Percentiles rank a stretch among this genome's conserved stretches.
These are phyloP conservation scores for Nasonia oneida DNA, from an alignment of 2,888 invertebrate genomes.

Conservation along the genomic window DNA sequence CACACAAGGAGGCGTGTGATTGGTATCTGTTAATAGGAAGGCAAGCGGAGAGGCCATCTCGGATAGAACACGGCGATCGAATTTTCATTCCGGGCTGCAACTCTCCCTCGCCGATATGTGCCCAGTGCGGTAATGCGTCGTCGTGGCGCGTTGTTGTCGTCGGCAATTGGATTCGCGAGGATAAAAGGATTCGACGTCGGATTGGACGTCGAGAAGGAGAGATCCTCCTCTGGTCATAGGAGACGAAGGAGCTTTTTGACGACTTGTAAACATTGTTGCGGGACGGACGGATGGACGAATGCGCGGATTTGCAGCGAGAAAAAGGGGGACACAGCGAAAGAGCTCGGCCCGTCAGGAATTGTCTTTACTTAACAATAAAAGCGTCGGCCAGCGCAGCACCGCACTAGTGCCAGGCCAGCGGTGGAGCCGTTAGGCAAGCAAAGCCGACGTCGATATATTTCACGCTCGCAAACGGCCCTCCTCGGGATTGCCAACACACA, in stretches of 20 bases:
- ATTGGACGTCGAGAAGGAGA: neutral
- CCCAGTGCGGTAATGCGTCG: neutral
- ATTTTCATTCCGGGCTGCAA: conserved; percentile 30
- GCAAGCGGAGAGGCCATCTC: neutral
- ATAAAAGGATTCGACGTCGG: conserved; percentile 2
- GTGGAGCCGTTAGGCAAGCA: conserved; percentile 3
- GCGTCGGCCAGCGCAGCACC: neutral
- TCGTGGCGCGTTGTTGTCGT: neutral
- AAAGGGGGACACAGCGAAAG: neutral
- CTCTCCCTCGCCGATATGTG: neutral
- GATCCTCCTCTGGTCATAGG: neutral
- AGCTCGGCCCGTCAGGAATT: neutral
- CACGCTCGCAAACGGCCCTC: conserved; percentile 31
- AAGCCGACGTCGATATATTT: conserved; percentile 26
- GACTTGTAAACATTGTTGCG: conserved; percentile 8
- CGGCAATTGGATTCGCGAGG: conserved; percentile 11
- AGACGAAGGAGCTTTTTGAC: neutral
- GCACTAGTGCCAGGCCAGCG: neutral
- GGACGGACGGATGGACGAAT: neutral
- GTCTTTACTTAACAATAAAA: conserved; percentile 41
- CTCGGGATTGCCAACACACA: conserved; percentile 20
- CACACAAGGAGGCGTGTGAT: conserved; percentile 5
- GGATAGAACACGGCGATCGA: conserved; percentile 17
- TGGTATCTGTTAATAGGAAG: conserved; percentile 50
- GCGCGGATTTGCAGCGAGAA: neutral